Evolutionary conservation across 2,888 invertebrate species (phyloP).

Genomic region (Formica aserva): DNA sequence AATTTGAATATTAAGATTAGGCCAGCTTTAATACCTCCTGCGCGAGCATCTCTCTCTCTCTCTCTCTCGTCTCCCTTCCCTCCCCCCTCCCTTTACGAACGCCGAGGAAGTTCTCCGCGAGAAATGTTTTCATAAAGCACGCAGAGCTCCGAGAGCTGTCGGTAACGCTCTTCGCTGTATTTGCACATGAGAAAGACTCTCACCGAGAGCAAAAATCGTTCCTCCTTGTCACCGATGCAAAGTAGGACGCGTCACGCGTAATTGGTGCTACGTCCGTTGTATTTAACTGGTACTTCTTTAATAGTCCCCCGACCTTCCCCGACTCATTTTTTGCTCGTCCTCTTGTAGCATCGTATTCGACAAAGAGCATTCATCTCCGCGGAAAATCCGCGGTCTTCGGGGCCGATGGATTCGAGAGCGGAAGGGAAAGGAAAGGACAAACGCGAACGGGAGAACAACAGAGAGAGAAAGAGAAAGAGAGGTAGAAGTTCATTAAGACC

Average conservation of each 20-base stretch:
- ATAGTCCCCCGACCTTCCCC: not conserved
- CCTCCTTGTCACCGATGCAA: constrained; percentile 20
- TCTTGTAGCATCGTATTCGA: not conserved
- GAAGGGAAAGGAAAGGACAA: constrained; percentile 14
- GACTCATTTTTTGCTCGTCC: no score
- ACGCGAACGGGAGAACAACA: constrained; percentile 23
- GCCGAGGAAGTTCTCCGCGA: constrained; percentile 56
- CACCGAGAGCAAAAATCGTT: constrained; percentile 8
- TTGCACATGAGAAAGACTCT: constrained; percentile 32
- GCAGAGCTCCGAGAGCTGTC: constrained; percentile 5
- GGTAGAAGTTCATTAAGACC: constrained; percentile 78
- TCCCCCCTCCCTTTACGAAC: not conserved
- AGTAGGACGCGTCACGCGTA: constrained; percentile 35
- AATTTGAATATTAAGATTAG: constrained; percentile 86
- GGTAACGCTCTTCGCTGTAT: constrained; percentile 4
- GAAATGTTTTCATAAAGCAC: constrained; percentile 65
- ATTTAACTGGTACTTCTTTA: constrained; percentile 25
- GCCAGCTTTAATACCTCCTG: constrained; percentile 69
- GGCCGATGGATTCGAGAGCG: not conserved
- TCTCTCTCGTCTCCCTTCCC: not conserved
- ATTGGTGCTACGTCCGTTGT: constrained; percentile 26
- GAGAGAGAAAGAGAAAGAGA: constrained; percentile 50
- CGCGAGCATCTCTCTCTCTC: not conserved
- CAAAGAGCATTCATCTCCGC: not conserved
- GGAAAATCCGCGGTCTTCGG: constrained; percentile 22